These are phyloP conservation scores for Euthynnus affinis DNA, from an alignment of 2,797 vertebrate species.

Conservation along the genomic window DNA sequence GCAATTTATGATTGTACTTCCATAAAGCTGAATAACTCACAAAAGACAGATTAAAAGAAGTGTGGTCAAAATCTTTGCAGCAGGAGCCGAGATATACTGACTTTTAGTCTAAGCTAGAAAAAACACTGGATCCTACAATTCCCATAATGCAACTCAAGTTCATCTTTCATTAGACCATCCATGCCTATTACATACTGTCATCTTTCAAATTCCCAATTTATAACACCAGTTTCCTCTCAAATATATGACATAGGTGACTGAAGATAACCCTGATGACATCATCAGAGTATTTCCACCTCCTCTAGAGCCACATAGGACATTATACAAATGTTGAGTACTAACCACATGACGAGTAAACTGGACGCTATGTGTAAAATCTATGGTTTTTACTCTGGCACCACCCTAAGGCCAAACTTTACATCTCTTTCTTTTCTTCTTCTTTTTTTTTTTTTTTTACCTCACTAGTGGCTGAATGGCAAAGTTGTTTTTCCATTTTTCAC, in stretches of 20 bases:
- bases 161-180: neutral
- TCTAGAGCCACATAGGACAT: neutral
- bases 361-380: neutral
- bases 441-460: no score
- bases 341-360: neutral
- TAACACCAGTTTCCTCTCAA: neutral
- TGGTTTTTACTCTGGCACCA: neutral
- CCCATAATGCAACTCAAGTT: neutral
- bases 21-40: neutral
- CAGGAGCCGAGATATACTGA: neutral
- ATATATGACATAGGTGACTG: neutral
- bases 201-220: neutral
- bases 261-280: neutral
- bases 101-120: neutral
- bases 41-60: neutral
- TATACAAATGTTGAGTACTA: neutral
- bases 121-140: neutral
- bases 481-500: neutral
- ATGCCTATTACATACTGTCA: neutral
- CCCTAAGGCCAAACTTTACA: slow-evolving; percentile 2
- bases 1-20: neutral
- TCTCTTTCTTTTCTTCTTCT: no score
- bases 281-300: neutral
- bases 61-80: neutral
- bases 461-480: neutral